Base-by-base conservation (phyloP, 2,113 vertebrate species). In the Martes martes region DNA sequence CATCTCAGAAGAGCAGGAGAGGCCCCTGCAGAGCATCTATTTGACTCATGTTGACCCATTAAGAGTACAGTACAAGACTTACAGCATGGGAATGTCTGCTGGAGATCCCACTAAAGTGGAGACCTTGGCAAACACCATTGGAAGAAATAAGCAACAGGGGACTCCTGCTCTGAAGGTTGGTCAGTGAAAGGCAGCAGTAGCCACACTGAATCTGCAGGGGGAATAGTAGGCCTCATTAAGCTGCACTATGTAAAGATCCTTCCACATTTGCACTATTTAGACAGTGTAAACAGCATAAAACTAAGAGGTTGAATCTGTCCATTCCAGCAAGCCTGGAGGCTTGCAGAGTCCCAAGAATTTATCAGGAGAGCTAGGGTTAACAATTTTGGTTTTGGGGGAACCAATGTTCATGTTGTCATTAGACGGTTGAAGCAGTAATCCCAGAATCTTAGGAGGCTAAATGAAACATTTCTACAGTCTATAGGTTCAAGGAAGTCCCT, bases 331-430 rank as follows among this genome's bases (percentile, higher is more conserved):
- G 91, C 91, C 97, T 98, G 55, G 98, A 99, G 80, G 98, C 97
- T 74, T 99, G 99, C 99, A 98, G 98, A 98, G 50, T 97, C 92
- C 10, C 39, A 86, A 11, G 97, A 98, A 73, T 96, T 91, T 14
- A 98, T 98, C 76, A 99, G 99, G 98, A 92, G 99, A 78, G 99
- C 99, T 91, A 99, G 99, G 45, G 96, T 99, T 93, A 99, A 99
- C 95, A 99, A 98, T 97, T 99, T 99, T 99, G 99, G 99, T 16
- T 99, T 99, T 98, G 99, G 99, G 99, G 11, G 99, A 69, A 99
- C 99, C 83, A 99, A 99, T 97, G 99, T 99, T 90, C 99, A 99
- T 21, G 95, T 94, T 6, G 98, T 99, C 89, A 97, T 99, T 31
- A 99, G 97, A 94, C 98, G 99, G 93, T 89, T 99, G 52, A 99